phyloP scores from a whole-genome alignment of 2,113 vertebrate species.

The Anarrhichthys ocellatus region DNA sequence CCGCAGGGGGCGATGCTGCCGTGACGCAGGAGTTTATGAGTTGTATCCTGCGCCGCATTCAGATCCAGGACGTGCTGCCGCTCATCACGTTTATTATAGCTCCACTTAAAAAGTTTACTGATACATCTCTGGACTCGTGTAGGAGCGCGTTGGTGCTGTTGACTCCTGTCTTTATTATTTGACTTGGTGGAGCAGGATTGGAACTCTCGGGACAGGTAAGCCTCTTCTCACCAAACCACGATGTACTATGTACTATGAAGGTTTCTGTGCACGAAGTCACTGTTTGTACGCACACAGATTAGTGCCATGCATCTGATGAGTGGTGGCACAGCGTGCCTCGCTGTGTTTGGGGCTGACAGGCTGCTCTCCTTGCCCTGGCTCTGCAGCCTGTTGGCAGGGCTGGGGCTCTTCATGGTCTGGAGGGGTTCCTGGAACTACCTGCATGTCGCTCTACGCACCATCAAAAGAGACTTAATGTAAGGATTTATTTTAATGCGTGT shows the following conservation, averaged over 20 bases:
- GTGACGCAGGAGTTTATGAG: constrained; percentile 55
- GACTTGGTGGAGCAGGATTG: not conserved
- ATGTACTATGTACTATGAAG: not conserved
- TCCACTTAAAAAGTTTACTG: not conserved
- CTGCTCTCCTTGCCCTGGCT: constrained; percentile 41
- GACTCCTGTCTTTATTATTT: not conserved
- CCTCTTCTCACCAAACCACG: not conserved
- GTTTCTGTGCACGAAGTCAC: not conserved
- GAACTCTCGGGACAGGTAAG: constrained; percentile 33
- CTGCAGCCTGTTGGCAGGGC: constrained; percentile 71
- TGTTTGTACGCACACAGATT: constrained; percentile 22
- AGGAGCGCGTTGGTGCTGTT: not conserved
- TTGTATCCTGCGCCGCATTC: constrained; percentile 45
- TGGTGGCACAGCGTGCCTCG: constrained; percentile 27
- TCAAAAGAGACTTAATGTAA: constrained; percentile 87
- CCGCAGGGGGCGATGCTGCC: not conserved
- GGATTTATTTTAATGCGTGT: constrained; percentile 25
- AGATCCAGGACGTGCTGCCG: not conserved
- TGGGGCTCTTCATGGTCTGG: constrained; percentile 80
- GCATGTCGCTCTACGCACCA: constrained; percentile 81
- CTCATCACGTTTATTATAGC: not conserved
- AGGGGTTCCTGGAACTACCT: constrained; percentile 84
- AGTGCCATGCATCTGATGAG: constrained; percentile 34
- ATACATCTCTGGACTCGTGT: not conserved
- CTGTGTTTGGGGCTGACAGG: constrained; percentile 49